Base-by-base conservation (phyloP, 1,140 invertebrate genomes). In the Neodiprion virginianus region DNA sequence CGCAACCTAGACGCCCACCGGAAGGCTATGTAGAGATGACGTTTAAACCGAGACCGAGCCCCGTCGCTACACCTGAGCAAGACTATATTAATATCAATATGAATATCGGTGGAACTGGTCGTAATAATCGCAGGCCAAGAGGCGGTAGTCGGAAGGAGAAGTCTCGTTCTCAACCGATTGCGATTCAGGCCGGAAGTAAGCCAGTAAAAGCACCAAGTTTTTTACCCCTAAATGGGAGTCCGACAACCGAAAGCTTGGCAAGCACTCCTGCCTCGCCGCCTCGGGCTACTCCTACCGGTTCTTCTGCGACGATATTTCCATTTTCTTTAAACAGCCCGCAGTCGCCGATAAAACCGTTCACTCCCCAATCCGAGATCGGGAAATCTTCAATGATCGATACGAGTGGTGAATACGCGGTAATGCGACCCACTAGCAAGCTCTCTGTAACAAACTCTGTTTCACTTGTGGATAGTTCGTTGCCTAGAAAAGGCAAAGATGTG, bases 1-100 rank as follows among this genome's bases (percentile, higher is more conserved):
- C 85, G 7, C 85, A 88, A 48, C 84, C 89, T 8, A 83, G 88
- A n/a, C 85, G 86, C 67, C 82, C 87, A 7, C 86, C 86, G 1
- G 91, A 92, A 23, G 91, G 91, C 50, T 93, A 93, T 77, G 90
- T 93, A 1, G 91, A 92, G 75, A 93, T 93, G 92, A 87, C 89
- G 0, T 90, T 88, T 48, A 88, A 88, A 73, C 69, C 80, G 0
- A 83, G 86, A 69, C 81, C 79, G 23, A 83, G 72, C 61, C 23
- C 10, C 1, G 49, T 17, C n/a, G 68, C 49, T 10, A 71, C 67
- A 12, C 72, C 85, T 10, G 86, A 88, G 66, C 86, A 88, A 68
- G 86, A 89, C 23, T 89, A 89, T 47, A 89, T 88, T 73, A 88
- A 89, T 70, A 87, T 89, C 86, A 88, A 80, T 71, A 84, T 84